These are phyloP conservation scores for Chaetura pelagica DNA, from an alignment of 2,113 vertebrate genomes.

Conservation along the genomic window DNA sequence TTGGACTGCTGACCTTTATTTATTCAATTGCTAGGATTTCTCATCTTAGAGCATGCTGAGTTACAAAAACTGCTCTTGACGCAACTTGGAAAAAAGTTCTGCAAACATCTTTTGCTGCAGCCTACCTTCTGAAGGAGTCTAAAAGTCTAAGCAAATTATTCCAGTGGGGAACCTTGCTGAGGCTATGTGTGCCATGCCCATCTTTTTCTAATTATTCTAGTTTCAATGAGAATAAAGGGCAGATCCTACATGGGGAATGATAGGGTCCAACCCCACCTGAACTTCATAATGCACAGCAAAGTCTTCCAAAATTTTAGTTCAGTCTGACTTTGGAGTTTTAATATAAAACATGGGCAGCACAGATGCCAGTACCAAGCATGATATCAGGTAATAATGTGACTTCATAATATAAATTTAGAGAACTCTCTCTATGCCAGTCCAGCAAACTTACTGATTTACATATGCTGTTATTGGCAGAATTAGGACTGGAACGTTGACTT, in stretches of 20 bases:
- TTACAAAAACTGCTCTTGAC: background rate
- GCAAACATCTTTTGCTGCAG: background rate
- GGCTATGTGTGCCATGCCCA: background rate
- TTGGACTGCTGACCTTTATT: conserved; percentile 38
- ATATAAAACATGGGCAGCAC: background rate
- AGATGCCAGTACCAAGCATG: background rate
- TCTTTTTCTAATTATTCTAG: background rate
- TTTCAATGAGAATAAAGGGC: background rate
- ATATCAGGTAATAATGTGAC: background rate
- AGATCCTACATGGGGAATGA: background rate
- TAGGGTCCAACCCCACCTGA: background rate
- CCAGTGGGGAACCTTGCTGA: background rate
- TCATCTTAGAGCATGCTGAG: background rate
- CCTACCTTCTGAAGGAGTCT: background rate
- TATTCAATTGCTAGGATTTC: conserved; percentile 1
- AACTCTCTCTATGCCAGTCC: background rate
- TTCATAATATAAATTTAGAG: background rate
- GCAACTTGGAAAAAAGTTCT: background rate
- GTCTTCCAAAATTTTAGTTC: background rate
- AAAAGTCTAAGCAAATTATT: background rate
- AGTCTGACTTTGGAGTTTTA: background rate
- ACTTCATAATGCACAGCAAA: background rate
- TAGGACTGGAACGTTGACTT: background rate
- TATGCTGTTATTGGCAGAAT: background rate
- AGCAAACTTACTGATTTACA: accelerated